A percentile compares a stretch with the other conserved stretches of the same genome.
phyloP scores from a whole-genome alignment of 2,113 vertebrate species.

The Oreocharis arfaki region DNA sequence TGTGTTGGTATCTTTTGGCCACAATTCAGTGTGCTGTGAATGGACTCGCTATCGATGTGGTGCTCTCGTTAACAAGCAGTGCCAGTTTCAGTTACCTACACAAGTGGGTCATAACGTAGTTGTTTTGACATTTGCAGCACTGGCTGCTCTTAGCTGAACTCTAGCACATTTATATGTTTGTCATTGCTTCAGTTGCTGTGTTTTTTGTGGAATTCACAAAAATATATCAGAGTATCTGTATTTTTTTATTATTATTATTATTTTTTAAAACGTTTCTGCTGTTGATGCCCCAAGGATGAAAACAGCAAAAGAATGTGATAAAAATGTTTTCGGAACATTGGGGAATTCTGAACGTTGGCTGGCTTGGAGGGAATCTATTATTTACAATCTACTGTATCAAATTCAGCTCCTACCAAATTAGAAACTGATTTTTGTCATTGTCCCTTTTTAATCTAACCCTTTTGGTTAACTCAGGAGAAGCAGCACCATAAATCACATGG shows the following conservation, averaged over 20 bases:
- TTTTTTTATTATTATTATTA: neutral
- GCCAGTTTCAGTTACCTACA: neutral
- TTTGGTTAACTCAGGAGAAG: constrained; percentile 39
- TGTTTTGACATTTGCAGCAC: neutral
- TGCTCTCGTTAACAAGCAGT: neutral
- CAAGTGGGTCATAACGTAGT: neutral
- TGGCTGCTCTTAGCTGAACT: neutral
- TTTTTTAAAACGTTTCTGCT: neutral
- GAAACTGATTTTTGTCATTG: constrained; percentile 45
- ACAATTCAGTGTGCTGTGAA: neutral
- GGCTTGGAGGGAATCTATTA: constrained; percentile 49
- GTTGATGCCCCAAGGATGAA: constrained; percentile 20
- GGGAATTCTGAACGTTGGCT: neutral
- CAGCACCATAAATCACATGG: constrained; percentile 50
- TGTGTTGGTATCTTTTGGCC: neutral
- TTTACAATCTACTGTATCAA: constrained; percentile 61
- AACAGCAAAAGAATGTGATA: neutral
- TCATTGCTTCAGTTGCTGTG: neutral
- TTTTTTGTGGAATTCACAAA: neutral
- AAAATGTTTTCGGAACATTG: constrained; percentile 19
- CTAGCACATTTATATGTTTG: neutral
- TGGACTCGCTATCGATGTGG: neutral
- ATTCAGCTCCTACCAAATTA: constrained; percentile 50
- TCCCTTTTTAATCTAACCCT: constrained; percentile 54
- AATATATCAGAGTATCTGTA: neutral